Percentiles rank a stretch among this genome's conserved stretches.
Conservation (phyloP, 2,888 invertebrate genomes). For the Drosophila bunnanda region DNA sequence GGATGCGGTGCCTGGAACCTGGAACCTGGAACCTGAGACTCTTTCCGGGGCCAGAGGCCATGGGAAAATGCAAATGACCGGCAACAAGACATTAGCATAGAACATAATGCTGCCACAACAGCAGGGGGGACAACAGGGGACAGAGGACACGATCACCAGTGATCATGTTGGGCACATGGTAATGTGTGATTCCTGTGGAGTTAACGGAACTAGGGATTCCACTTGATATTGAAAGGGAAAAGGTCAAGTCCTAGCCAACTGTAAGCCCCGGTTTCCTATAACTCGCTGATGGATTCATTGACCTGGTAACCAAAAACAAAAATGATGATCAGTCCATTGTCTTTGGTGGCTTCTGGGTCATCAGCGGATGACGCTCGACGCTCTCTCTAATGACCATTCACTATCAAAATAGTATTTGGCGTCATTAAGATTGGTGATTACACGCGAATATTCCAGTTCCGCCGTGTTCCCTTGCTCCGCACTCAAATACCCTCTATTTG, state of each 20-base stretch:
- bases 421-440: slow-evolving; percentile 69
- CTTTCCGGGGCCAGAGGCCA: slow-evolving; percentile 26
- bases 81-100: slow-evolving; percentile 45
- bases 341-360: slow-evolving; percentile 29
- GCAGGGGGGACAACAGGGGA: not conserved
- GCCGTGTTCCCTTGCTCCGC: slow-evolving; percentile 48
- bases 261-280: not conserved
- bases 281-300: slow-evolving; percentile 40
- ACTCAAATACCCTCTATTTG: slow-evolving; percentile 22
- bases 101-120: slow-evolving; percentile 19
- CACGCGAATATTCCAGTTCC: slow-evolving; percentile 40
- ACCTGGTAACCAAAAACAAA: slow-evolving; percentile 46
- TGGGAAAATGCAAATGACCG: slow-evolving; percentile 68
- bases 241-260: not conserved
- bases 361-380: slow-evolving; percentile 3
- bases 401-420: slow-evolving; percentile 60
- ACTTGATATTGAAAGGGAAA: slow-evolving; percentile 25
- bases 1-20: slow-evolving; percentile 11
- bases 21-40: not conserved
- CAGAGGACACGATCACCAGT: not conserved
- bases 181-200: slow-evolving; percentile 1
- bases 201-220: not conserved
- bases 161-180: slow-evolving; percentile 28
- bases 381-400: slow-evolving; percentile 31
- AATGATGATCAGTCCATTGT: slow-evolving; percentile 36